Evolutionary conservation across 2,797 vertebrate genomes (phyloP).

Genomic region (Dallia pectoralis): DNA sequence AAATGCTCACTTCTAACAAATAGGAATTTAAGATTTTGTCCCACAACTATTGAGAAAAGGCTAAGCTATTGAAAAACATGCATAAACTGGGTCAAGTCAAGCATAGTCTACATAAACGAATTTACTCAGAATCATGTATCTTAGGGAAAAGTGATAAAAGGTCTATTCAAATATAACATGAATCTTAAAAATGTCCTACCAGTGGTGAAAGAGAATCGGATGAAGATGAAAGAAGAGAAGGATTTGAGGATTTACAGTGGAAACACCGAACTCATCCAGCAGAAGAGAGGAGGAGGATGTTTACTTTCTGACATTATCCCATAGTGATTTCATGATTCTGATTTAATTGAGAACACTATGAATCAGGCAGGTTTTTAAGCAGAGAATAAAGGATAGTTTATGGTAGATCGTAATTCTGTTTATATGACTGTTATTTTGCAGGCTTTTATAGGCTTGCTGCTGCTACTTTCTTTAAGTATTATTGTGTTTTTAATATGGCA

Average conservation of each 20-base stretch:
- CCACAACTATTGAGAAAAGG: not conserved
- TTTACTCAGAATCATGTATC: not conserved
- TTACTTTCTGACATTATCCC: conserved; percentile 67
- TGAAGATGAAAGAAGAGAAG: not conserved
- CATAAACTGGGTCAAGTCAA: not conserved
- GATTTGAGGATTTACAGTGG: not conserved
- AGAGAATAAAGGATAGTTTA: conserved; percentile 13
- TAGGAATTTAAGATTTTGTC: not conserved
- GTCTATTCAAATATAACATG: not conserved
- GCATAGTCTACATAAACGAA: not conserved
- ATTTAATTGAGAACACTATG: conserved; percentile 47
- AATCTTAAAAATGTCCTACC: not conserved
- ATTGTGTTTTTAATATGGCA: no score
- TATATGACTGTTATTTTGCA: not conserved
- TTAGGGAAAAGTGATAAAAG: not conserved
- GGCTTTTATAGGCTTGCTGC: conserved; percentile 2
- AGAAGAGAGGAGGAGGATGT: conserved; percentile 65
- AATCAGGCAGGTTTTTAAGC: conserved; percentile 33
- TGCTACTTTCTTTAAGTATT: not conserved
- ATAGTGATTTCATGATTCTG: conserved; percentile 51
- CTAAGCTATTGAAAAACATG: not conserved
- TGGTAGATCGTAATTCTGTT: conserved; percentile 22
- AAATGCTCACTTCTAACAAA: not conserved
- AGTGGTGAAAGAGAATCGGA: not conserved
- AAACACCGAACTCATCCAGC: conserved; percentile 38